A percentile compares a stretch with the other conserved stretches of the same genome.
Conservation (phyloP, 2,888 invertebrate genomes). For the Dasysyrphus albostriatus region DNA sequence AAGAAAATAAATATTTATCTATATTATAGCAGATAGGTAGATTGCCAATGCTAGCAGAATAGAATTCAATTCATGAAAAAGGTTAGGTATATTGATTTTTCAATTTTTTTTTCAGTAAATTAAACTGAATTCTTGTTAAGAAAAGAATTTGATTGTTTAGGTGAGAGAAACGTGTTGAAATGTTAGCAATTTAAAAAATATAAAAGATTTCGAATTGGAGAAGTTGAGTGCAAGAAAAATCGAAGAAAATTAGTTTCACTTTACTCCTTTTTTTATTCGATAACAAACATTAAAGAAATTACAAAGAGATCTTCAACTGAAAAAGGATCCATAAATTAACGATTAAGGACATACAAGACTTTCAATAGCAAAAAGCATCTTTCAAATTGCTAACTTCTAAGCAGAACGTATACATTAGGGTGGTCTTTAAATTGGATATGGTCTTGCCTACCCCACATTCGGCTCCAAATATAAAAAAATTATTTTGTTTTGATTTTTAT, state of each 20-base stretch:
- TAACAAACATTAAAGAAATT: not conserved
- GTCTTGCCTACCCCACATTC: no score
- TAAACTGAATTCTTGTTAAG: conserved; percentile 15
- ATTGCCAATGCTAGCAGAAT: conserved; percentile 3
- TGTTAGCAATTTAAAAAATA: conserved; percentile 5
- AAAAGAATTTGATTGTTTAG: conserved; percentile 23
- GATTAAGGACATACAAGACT: not conserved
- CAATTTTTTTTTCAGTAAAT: conserved; percentile 3
- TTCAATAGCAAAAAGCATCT: no score
- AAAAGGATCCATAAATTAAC: not conserved
- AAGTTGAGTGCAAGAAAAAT: not conserved
- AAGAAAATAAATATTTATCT: conserved; percentile 32
- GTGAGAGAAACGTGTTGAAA: conserved; percentile 16
- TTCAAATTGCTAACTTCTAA: no score
- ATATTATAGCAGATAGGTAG: not conserved
- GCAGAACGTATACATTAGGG: no score
- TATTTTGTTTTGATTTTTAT: no score
- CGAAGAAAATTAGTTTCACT: conserved; percentile 1
- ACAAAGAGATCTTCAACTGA: not conserved
- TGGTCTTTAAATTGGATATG: no score
- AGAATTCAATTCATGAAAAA: conserved; percentile 22
- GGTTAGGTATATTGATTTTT: conserved; percentile 34
- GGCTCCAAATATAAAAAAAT: no score
- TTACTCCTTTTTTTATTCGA: not conserved
- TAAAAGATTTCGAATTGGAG: not conserved